Percentiles rank a stretch among this genome's conserved stretches.
Conservation (phyloP, 2,888 invertebrate species). For the Octonoba sinensis region DNA sequence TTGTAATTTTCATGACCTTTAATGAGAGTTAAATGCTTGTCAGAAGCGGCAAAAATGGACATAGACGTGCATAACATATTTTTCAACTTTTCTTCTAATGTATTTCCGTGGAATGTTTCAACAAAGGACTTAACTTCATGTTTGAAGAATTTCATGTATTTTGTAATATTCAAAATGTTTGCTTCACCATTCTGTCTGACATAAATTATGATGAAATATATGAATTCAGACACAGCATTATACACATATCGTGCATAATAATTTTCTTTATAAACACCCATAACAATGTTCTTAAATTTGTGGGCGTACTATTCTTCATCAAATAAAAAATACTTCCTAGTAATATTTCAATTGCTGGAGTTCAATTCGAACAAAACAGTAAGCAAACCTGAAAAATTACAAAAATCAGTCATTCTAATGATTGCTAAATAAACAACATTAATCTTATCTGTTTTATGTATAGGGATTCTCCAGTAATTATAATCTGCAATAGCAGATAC, state of each 20-base stretch:
- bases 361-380: no score
- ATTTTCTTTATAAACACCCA: background rate
- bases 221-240: constrained; percentile 37
- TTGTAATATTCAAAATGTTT: constrained; percentile 10
- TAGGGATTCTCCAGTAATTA: no score
- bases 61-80: constrained; percentile 8
- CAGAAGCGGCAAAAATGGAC: constrained; percentile 1
- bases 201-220: constrained; percentile 33
- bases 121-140: constrained; percentile 24
- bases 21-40: background rate
- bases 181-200: constrained; percentile 4
- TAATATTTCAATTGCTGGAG: no score
- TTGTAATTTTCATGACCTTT: constrained; percentile 3
- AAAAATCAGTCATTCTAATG: no score
- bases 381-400: no score
- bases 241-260: constrained; percentile 25
- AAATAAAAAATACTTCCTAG: no score
- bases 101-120: constrained; percentile 25
- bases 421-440: no score
- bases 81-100: constrained; percentile 16
- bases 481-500: no score
- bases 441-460: no score
- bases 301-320: no score
- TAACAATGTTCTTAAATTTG: background rate
- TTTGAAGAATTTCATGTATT: constrained; percentile 37